Conservation (phyloP, 2,797 vertebrate genomes). For the Poecilia gillii region DNA sequence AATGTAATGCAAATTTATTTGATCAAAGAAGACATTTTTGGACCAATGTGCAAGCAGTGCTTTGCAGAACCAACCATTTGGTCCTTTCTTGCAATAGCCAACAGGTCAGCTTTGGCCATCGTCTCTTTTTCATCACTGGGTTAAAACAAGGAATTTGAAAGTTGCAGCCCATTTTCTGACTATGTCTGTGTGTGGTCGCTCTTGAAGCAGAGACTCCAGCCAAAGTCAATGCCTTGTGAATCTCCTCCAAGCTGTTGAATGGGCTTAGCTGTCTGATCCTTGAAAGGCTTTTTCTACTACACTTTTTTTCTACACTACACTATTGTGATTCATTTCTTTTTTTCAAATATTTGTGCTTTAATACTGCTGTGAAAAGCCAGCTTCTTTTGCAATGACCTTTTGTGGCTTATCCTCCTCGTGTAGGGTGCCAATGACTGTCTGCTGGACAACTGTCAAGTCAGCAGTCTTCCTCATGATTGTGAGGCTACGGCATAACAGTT, state of each 20-base stretch:
- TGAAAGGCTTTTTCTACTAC: not conserved
- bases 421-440: not conserved
- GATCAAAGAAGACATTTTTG: not conserved
- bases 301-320: not conserved
- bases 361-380: conserved; percentile 4
- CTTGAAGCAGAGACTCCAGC: not conserved
- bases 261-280: not conserved
- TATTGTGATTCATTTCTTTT: not conserved
- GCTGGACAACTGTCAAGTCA: conserved; percentile 10
- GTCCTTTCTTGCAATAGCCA: not conserved
- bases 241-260: not conserved
- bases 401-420: not conserved
- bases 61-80: not conserved
- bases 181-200: not conserved
- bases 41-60: not conserved
- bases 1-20: not conserved
- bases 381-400: conserved; percentile 6
- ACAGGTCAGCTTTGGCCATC: not conserved
- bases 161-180: not conserved
- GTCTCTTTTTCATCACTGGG: not conserved
- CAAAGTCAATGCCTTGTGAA: not conserved
- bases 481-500: not conserved
- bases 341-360: not conserved
- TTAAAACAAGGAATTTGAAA: not conserved
- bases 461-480: not conserved